Base-by-base conservation (phyloP, 2,888 invertebrate genomes). In the Thalpophila matura region DNA sequence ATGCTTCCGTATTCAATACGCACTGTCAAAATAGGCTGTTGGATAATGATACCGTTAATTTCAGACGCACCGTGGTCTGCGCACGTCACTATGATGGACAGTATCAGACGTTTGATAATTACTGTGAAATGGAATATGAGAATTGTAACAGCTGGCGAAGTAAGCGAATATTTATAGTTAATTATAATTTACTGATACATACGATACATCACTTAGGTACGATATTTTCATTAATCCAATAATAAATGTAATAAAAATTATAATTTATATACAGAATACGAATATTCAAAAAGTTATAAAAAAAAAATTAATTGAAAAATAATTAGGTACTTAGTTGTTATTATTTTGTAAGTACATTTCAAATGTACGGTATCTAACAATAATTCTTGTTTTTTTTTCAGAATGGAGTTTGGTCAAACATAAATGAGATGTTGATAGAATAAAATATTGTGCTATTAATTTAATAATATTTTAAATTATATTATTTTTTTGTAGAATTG, bases 111-210 rank as follows among this genome's bases (percentile, higher is more conserved):
- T 93, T 93, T 43, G 77, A 74, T 4, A 92, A 86, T 33, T 93
- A 90, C 43, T 93, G 93, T 18, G 86, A 89, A 64, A 81, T 93
- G 86, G 92, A 93, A 69, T 92, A 85, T 33, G 93, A 91, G 29
- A 93, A 93, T 59, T 93, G 93, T 49, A 92, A 93, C 49, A 83
- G 89, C 54, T 93, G 93, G 93, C 85, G 91, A 82, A 78, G 93
- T 93, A 67, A 87, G 91, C 56, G 3, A 16, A 14, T 16, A 43
- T 38, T n/a, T n/a, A n/a, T n/a, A n/a, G n/a, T n/a, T n/a, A n/a
- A n/a, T n/a, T n/a, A n/a, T n/a, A n/a, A n/a, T n/a, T n/a, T n/a
- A n/a, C n/a, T n/a, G n/a, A n/a, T n/a, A n/a, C n/a, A n/a, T n/a
- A n/a, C n/a, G n/a, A n/a, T n/a, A n/a, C n/a, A n/a, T n/a, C n/a